Evolutionary conservation across 2,113 vertebrate genomes (phyloP).

Genomic region (Planiliza haematocheilus): DNA sequence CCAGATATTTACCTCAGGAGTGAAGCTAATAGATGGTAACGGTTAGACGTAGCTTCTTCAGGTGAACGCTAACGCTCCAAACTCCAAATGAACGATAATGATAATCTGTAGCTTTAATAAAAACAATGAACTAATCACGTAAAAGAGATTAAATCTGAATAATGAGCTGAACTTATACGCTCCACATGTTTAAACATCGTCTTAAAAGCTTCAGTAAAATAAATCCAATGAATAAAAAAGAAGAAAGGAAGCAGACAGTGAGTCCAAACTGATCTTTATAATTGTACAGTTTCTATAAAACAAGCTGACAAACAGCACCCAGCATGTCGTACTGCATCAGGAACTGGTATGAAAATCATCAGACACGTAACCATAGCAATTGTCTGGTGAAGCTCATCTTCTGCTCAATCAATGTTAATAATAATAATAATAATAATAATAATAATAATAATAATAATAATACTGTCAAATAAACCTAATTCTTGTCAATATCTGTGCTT

Average conservation of each 20-base stretch:
- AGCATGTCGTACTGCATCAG: conserved; percentile 78
- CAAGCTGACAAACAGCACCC: conserved; percentile 70
- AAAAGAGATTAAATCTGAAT: too few relatives aligned
- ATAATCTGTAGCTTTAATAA: too few relatives aligned
- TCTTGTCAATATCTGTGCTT: conserved; percentile 63
- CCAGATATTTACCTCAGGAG: too few relatives aligned
- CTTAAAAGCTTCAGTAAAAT: too few relatives aligned
- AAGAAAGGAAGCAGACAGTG: conserved; percentile 1
- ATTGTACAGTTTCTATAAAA: conserved; percentile 80
- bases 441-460: conserved; percentile 74
- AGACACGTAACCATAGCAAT: conserved; percentile 82
- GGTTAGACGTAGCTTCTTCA: too few relatives aligned
- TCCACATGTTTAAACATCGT: too few relatives aligned
- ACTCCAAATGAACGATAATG: too few relatives aligned
- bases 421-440: too few relatives aligned
- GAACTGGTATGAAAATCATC: conserved; percentile 73
- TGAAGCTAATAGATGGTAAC: too few relatives aligned
- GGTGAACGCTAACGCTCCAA: too few relatives aligned
- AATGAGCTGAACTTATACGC: too few relatives aligned
- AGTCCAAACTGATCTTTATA: conserved; percentile 69
- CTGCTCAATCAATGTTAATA: conserved; percentile 69
- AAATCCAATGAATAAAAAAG: not conserved
- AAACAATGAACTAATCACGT: too few relatives aligned
- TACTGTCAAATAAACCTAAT: conserved; percentile 87
- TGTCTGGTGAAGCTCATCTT: conserved; percentile 84